These are phyloP conservation scores for Columba guinea DNA, from an alignment of 2,797 vertebrate genomes.

Conservation along the genomic window DNA sequence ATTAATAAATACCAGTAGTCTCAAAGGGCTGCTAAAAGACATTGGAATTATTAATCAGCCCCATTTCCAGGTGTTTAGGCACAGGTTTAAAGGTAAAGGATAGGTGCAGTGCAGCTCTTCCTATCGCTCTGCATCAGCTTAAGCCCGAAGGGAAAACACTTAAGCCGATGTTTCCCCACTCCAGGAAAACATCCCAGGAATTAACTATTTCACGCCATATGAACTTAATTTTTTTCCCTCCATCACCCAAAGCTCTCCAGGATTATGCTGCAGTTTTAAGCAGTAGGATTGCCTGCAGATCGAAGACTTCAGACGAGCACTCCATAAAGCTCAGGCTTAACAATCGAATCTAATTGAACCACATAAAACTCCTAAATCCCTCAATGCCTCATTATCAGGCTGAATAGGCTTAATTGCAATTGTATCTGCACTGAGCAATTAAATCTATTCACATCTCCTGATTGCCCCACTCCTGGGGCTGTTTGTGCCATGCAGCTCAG, in stretches of 20 bases:
- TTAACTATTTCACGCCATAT: neutral
- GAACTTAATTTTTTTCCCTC: rapidly evolving
- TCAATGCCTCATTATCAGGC: neutral
- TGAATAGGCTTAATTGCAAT: conserved; percentile 38
- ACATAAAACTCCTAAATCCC: neutral
- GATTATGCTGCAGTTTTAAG: rapidly evolving
- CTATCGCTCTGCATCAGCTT: neutral
- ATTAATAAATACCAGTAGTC: rapidly evolving
- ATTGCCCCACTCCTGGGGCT: too few relatives aligned
- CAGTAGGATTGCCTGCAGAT: neutral
- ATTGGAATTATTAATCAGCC: neutral
- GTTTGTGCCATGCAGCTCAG: neutral
- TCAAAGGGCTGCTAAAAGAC: neutral
- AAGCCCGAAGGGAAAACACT: neutral
- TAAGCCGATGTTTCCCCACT: neutral
- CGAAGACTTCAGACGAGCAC: neutral
- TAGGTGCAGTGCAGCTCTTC: neutral
- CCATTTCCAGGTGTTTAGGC: neutral
- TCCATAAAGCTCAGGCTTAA: neutral
- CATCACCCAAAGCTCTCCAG: neutral
- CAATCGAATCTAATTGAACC: neutral
- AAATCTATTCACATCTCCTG: neutral
- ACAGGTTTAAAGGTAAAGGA: neutral
- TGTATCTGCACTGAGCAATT: neutral
- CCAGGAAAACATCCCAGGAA: neutral